Base-by-base conservation (phyloP, 2,888 invertebrate genomes). In the Omphaloscelis lunosa region DNA sequence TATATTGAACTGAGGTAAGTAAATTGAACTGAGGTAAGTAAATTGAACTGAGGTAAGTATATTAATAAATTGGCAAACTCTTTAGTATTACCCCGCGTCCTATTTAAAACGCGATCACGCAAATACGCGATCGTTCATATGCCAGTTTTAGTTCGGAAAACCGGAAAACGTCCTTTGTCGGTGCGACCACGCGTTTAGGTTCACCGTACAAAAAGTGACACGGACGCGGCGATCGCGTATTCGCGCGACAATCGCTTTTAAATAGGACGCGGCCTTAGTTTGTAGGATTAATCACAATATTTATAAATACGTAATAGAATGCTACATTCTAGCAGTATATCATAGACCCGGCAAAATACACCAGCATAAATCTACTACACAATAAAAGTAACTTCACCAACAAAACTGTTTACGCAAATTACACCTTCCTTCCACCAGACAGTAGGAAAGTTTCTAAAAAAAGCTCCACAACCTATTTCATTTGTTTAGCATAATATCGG, bases 401-500 rank as follows among this genome's bases (percentile, higher is more conserved):
- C 67, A 75, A 56, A 79, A 86, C 45, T 66, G 53, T 48, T 75
- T 27, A 72, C 65, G 15, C 48, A 63, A 62, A 72, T 66, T 12
- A 59, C 41, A 65, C 72, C 17, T 59, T 59, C 23, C n/a, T 51
- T 51, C 45, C n/a, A 41, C 6, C 41, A 62, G 34, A 51, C 63
- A 39, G 56, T 59, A 45, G 27, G 45, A 58, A 77, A 34, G 8
- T 56, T 72, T 65, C 75, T 61, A 72, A 80, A 80, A 74, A 79
- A 82, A 89, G 75, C 59, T 70, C 70, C 23, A 20, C 39, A 27
- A 29, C 62, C 53, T 69, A 75, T 82, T 76, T 80, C 67, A 79
- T 84, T 89, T 88, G 83, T 85, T 86, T 80, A 84, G 66, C 80
- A 75, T 83, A 56, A 85, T 84, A 89, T 87, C 82, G 89, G 87